These are phyloP conservation scores for Chaetura pelagica DNA, from an alignment of 2,113 vertebrate genomes.

Conservation along the genomic window DNA sequence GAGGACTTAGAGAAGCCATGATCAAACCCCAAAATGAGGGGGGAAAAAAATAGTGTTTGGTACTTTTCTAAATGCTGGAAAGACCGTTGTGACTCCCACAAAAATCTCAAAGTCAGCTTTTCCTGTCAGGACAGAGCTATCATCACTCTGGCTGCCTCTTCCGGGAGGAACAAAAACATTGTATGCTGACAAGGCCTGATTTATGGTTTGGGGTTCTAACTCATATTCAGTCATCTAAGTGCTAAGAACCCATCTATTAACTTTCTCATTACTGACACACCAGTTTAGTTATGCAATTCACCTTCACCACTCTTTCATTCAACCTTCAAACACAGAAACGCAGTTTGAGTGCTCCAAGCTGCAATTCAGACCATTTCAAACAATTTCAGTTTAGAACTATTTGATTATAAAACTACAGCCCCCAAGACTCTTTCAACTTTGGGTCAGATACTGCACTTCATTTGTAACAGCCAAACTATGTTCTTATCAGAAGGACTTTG, in stretches of 20 bases:
- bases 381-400: neutral
- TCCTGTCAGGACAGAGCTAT: neutral
- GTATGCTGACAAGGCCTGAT: constrained; percentile 12
- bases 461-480: neutral
- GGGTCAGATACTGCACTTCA: neutral
- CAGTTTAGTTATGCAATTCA: neutral
- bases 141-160: neutral
- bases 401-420: neutral
- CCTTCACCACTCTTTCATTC: neutral
- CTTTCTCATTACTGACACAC: neutral
- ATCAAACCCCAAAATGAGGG: neutral
- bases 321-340: neutral
- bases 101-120: neutral
- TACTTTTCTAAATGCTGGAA: neutral
- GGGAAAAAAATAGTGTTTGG: neutral
- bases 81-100: neutral
- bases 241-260: neutral
- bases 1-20: neutral
- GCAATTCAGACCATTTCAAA: neutral
- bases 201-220: constrained; percentile 5
- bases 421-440: neutral
- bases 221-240: neutral
- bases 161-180: neutral
- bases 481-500: neutral
- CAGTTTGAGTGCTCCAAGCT: neutral